A percentile compares a stretch with the other conserved stretches of the same genome.
Evolutionary conservation across 64 coral and sea anemone genomes (phyloP).

Genomic region (Actinia equina): DNA sequence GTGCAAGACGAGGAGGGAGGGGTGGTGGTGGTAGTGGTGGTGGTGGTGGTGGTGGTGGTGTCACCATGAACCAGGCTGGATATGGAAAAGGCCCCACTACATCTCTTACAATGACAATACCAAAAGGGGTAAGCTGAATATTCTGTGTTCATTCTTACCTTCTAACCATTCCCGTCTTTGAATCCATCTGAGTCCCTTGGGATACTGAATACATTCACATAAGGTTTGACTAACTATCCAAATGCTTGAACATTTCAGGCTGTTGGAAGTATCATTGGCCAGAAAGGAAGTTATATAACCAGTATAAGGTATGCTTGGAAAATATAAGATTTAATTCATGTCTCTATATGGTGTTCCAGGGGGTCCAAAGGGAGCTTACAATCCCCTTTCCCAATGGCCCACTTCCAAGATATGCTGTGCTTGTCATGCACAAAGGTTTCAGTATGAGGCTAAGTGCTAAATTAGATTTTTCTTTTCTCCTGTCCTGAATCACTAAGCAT

Average conservation of each 20-base stretch:
- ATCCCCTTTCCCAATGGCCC: no score
- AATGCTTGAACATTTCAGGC: background rate
- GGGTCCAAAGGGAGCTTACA: no score
- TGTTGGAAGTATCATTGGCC: constrained; percentile 29
- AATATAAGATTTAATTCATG: background rate
- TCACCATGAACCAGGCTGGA: background rate
- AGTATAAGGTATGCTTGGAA: constrained; percentile 12
- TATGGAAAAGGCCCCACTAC: constrained; percentile 12
- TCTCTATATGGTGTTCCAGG: background rate
- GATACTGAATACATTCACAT: no score
- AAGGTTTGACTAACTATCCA: background rate
- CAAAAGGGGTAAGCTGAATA: constrained; percentile 17
- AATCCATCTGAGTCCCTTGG: no score
- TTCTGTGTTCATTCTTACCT: background rate
- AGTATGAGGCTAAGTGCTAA: no score
- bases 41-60: constrained; percentile 14
- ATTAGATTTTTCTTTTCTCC: no score
- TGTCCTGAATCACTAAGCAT: no score
- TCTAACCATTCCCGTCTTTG: no score
- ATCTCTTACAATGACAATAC: constrained; percentile 29
- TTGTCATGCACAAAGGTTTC: no score
- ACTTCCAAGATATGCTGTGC: no score
- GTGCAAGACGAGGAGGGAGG: constrained; percentile 1
- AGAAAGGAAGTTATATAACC: constrained; percentile 30
- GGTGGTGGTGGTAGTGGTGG: background rate